These are phyloP conservation scores for Aporophyla nigra DNA, from an alignment of 2,888 invertebrate species.

Conservation along the genomic window DNA sequence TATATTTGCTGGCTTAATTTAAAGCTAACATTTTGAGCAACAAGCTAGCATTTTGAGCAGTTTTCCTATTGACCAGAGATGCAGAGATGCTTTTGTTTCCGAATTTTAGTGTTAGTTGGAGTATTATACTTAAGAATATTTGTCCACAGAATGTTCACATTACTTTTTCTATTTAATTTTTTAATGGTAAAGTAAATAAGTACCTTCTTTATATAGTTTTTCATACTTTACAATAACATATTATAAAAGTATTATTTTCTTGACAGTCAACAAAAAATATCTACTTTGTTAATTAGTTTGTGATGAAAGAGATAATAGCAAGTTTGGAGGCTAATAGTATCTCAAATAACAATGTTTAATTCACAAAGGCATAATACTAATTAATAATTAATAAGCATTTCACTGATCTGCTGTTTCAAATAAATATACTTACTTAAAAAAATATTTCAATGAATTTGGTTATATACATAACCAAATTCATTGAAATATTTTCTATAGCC, in stretches of 20 bases:
- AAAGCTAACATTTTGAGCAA: too few relatives aligned
- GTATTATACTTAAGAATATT: background rate
- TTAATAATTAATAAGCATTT: background rate
- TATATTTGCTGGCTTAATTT: background rate
- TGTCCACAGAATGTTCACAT: background rate
- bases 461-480: background rate
- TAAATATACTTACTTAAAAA: background rate
- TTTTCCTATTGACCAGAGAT: background rate
- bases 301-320: background rate
- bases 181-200: background rate
- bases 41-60: background rate
- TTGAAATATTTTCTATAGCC: constrained; percentile 33
- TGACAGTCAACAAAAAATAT: background rate
- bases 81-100: too few relatives aligned
- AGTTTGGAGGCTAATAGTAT: background rate
- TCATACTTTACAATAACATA: background rate
- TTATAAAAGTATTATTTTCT: too few relatives aligned
- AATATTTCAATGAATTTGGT: background rate
- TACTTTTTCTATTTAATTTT: background rate
- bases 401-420: background rate
- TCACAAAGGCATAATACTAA: constrained; percentile 7
- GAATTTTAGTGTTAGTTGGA: background rate
- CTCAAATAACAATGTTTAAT: background rate
- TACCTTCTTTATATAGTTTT: background rate
- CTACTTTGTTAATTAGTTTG: background rate